Percentiles rank a stretch among this genome's conserved stretches.
phyloP scores from a whole-genome alignment of 2,113 vertebrate species.

The Meles meles region DNA sequence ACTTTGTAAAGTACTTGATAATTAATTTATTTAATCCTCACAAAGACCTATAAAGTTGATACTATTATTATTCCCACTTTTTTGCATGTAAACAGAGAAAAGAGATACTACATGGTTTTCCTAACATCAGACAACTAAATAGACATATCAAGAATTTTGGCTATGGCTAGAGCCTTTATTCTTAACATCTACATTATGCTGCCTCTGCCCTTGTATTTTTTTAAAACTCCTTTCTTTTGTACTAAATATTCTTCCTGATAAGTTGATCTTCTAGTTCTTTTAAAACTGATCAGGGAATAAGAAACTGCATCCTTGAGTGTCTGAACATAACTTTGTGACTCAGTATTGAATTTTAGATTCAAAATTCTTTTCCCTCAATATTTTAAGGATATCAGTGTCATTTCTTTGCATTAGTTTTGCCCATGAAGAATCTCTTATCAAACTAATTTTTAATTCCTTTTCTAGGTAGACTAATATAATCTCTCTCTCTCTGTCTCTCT shows the following conservation, averaged over 20 bases:
- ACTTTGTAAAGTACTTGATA: not conserved
- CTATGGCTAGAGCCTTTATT: not conserved
- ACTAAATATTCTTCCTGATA: not conserved
- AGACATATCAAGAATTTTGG: not conserved
- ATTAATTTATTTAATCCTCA: not conserved
- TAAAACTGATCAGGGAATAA: not conserved
- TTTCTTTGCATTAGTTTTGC: not conserved
- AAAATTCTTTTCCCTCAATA: not conserved
- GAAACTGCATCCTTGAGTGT: not conserved
- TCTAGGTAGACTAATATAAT: not conserved
- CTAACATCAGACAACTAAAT: not conserved
- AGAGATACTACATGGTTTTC: not conserved
- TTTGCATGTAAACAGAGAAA: not conserved
- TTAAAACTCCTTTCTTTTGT: not conserved
- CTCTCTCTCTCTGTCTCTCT: not conserved
- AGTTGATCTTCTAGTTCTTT: not conserved
- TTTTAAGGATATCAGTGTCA: not conserved
- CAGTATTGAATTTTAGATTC: not conserved
- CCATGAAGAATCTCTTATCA: not conserved
- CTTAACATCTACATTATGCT: not conserved
- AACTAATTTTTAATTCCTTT: not conserved
- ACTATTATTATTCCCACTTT: not conserved
- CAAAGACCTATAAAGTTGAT: not conserved
- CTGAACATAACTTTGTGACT: not conserved
- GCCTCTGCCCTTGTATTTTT: not conserved